Evolutionary conservation across 2,888 invertebrate genomes (phyloP).

Genomic region (Agriopis leucophaearia): DNA sequence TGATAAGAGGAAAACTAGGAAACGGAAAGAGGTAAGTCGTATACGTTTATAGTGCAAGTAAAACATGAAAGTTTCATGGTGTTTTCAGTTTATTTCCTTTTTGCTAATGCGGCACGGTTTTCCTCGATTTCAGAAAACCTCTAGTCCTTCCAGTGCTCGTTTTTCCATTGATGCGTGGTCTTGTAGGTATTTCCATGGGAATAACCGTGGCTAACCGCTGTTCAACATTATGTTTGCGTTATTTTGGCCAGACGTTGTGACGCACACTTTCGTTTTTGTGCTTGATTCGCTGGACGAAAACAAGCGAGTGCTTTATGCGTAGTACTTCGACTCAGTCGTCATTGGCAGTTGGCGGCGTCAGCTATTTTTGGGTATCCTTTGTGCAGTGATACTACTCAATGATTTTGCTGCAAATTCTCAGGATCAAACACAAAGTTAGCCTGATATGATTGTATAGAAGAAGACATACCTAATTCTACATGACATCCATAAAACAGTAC

Average conservation of each 20-base stretch:
- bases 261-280: conserved; percentile 56
- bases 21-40: conserved; percentile 80
- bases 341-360: conserved; percentile 50
- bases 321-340: conserved; percentile 59
- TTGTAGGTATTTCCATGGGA: neutral
- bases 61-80: conserved; percentile 1
- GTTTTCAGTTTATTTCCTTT: conserved; percentile 39
- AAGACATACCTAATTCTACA: neutral
- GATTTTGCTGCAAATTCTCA: neutral
- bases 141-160: conserved; percentile 7
- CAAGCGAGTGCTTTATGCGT: conserved; percentile 60
- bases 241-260: conserved; percentile 46
- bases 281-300: conserved; percentile 57
- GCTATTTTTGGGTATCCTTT: conserved; percentile 64
- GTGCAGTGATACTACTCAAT: conserved; percentile 50
- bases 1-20: conserved; percentile 82
- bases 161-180: neutral
- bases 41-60: neutral
- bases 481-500: neutral
- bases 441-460: neutral
- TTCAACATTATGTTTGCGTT: neutral
- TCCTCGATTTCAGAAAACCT: conserved; percentile 36
- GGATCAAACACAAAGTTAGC: neutral
- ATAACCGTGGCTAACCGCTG: neutral
- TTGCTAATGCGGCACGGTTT: conserved; percentile 50